Evolutionary conservation across 2,888 invertebrate species (phyloP).

Genomic region (Dynastes tityus): DNA sequence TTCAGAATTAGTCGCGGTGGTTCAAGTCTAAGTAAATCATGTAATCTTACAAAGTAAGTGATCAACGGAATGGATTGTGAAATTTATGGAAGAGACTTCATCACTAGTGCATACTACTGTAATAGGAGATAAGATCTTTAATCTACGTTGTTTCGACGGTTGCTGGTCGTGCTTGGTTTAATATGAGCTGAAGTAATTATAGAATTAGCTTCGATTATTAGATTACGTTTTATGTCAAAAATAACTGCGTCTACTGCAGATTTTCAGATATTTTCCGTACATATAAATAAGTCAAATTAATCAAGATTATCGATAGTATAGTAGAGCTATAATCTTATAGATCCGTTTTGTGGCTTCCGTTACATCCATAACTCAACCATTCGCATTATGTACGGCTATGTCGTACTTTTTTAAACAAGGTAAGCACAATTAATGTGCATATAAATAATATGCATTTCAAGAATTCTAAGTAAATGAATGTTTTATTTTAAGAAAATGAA

Average conservation of each 20-base stretch:
- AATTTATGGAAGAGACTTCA: not conserved
- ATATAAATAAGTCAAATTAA: not conserved
- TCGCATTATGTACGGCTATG: not conserved
- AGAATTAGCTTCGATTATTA: not conserved
- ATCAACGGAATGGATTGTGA: conserved; percentile 6
- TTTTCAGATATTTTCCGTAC: not conserved
- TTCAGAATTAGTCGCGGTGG: conserved; percentile 6
- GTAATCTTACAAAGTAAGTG: not conserved
- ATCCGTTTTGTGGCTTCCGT: not conserved
- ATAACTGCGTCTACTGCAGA: not conserved
- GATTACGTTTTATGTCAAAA: not conserved
- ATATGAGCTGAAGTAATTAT: not conserved
- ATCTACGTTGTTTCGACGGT: not conserved
- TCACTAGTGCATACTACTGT: not conserved
- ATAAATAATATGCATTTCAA: no score
- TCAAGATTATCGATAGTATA: conserved; percentile 1
- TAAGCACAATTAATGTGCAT: no score
- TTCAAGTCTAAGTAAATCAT: not conserved
- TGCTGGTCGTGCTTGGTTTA: conserved; percentile 9
- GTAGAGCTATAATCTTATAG: not conserved
- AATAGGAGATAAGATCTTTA: not conserved
- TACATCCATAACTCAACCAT: not conserved
- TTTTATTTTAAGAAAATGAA: no score
- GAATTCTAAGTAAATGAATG: no score
- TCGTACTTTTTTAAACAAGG: no score